Conservation (phyloP, 2,888 invertebrate species). For the Cryptus viduatorius region DNA sequence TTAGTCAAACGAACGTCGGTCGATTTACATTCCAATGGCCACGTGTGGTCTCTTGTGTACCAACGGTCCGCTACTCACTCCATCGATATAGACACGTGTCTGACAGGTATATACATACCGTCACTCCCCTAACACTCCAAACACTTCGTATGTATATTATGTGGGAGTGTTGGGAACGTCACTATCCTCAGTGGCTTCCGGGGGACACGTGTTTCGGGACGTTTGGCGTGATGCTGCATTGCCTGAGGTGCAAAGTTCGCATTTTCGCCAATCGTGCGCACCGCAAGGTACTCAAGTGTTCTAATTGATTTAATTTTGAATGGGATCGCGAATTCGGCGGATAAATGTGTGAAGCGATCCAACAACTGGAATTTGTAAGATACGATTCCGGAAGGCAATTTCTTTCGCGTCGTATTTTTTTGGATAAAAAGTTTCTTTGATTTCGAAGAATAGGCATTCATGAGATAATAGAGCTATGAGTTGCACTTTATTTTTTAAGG, state of each 20-base stretch:
- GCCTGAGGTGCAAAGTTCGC: constrained; percentile 18
- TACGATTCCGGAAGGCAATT: neutral
- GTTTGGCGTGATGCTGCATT: constrained; percentile 13
- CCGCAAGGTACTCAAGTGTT: neutral
- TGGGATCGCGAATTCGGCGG: neutral
- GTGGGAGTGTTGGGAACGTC: constrained; percentile 35
- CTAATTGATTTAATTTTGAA: constrained; percentile 3
- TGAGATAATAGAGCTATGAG: neutral
- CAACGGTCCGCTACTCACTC: constrained; percentile 11
- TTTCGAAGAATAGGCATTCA: neutral
- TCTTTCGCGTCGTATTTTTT: neutral
- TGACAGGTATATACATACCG: constrained; percentile 29
- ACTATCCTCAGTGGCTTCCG: constrained; percentile 23
- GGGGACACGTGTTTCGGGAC: constrained; percentile 8
- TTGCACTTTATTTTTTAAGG: neutral
- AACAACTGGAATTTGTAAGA: neutral
- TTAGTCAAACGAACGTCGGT: constrained; percentile 81
- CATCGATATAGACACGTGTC: constrained; percentile 48
- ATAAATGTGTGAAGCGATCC: too few species aligned
- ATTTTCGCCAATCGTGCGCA: neutral
- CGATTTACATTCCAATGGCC: constrained; percentile 82
- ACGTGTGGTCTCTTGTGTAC: constrained; percentile 65
- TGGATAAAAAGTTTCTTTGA: neutral
- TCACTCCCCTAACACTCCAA: neutral
- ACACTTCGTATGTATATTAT: constrained; percentile 42